Evolutionary conservation across 2,797 vertebrate species (phyloP), one percentile per base, ranked within the genome.

Genomic region (Erethizon dorsatum): DNA sequence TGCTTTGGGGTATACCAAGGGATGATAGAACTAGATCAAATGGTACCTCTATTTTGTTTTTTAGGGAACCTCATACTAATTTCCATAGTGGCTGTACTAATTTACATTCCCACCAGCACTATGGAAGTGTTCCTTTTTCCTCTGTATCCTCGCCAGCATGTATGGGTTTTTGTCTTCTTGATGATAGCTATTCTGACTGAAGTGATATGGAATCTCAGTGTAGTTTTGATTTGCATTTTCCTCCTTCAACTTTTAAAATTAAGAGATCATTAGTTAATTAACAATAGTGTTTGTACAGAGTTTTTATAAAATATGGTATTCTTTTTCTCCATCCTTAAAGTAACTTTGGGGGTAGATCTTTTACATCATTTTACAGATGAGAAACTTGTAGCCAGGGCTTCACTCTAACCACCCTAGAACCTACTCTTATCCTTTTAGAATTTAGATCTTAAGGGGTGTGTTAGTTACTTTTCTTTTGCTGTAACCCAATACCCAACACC

Each of bases 261-360:
- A 69, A 90, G 77, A 73, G 33, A 31, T 50, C 67, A 79, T 83
- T 37, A 93, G 59, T 69, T 56, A 88, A 71, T 47, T 90, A 90
- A 84, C 65, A 90, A 50, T 47, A 71, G 82, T 50, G 11, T 75
- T 91, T 73, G 3, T 61, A 86, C 67, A 50, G 37, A 77, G 56
- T 65, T 78, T 88, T 88, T 93, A 83, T 54, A 75, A 95, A 96
- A 85, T 20, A 37, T 20, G 71, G 79, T 67, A 15, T 95, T 79
- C 11, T 31, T 71, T 82, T 94, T 82, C 17, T 87, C n/a, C 93
- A 88, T 90, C 61, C 28, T 84, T 80, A 95, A 80, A 90, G 52
- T 61, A 96, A 94, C 17, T 47, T 82, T 91, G 37, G n/a, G 9
- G 20, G 69, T 41, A 17, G 69, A 71, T 37, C 69, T 13, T 85